A percentile compares a stretch with the other conserved stretches of the same genome.
Conservation (phyloP, 2,113 vertebrate species). For the Mirounga angustirostris region DNA sequence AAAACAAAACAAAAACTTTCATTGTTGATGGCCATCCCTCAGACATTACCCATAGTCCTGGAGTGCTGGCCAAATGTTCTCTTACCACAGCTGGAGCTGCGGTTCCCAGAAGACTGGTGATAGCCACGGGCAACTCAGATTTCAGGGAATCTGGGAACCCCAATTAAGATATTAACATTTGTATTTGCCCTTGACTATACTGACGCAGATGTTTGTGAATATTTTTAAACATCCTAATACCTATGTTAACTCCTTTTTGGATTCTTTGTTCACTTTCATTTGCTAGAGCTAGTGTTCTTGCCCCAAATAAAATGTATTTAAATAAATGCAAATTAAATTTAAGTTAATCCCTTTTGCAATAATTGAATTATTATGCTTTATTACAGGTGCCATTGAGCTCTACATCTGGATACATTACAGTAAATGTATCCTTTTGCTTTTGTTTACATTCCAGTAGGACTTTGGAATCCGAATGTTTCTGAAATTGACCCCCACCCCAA, state of each 20-base stretch:
- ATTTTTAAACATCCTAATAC: neutral
- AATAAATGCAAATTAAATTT: conserved; percentile 56
- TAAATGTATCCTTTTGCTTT: conserved; percentile 42
- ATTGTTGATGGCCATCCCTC: neutral
- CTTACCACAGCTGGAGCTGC: too few relatives aligned
- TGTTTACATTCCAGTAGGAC: conserved; percentile 61
- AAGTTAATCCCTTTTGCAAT: conserved; percentile 49
- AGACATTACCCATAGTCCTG: too few relatives aligned
- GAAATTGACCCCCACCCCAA: neutral
- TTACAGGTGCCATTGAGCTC: neutral
- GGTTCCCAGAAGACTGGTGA: neutral
- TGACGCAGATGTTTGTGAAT: neutral
- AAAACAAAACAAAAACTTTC: neutral
- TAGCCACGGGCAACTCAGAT: neutral
- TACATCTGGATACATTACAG: neutral
- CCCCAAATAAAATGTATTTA: conserved; percentile 51
- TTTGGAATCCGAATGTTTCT: conserved; percentile 48
- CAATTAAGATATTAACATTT: neutral
- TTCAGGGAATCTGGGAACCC: neutral
- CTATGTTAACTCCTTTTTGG: neutral
- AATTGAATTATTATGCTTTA: conserved; percentile 40
- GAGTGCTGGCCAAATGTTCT: neutral
- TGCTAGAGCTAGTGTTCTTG: neutral
- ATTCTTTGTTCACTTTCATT: conserved; percentile 43
- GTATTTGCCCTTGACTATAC: neutral